Conservation (phyloP, 1,140 invertebrate species). For the Panagrolaimus sp. region DNA sequence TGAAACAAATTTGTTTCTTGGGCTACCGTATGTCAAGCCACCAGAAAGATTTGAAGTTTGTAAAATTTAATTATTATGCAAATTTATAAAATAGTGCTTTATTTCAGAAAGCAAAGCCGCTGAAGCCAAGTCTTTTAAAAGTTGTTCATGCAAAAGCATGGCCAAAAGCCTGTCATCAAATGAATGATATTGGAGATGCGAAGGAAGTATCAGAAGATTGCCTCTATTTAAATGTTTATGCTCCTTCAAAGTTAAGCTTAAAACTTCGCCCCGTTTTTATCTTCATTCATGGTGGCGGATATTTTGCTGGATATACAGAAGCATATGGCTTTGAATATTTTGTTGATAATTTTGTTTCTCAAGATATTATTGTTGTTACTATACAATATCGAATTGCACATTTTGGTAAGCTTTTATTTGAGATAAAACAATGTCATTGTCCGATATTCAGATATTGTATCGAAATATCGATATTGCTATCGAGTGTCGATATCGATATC, state of each 20-base stretch:
- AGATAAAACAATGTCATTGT: too few relatives aligned
- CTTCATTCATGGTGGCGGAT: slow-evolving; percentile 92
- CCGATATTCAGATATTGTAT: too few relatives aligned
- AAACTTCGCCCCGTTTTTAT: slow-evolving; percentile 73
- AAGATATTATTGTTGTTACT: slow-evolving; percentile 70
- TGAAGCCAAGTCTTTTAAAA: slow-evolving; percentile 35
- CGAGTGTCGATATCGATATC: too few relatives aligned
- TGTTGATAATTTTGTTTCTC: slow-evolving; percentile 52
- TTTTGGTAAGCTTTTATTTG: too few relatives aligned
- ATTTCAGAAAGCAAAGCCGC: slow-evolving; percentile 41
- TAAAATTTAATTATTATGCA: slow-evolving; percentile 33
- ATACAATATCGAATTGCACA: slow-evolving; percentile 69
- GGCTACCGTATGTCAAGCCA: slow-evolving; percentile 45
- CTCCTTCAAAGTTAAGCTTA: slow-evolving; percentile 64
- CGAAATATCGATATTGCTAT: too few relatives aligned
- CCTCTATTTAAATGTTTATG: slow-evolving; percentile 82
- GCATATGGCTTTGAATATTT: too few relatives aligned
- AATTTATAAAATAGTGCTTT: slow-evolving; percentile 14
- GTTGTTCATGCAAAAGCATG: slow-evolving; percentile 21
- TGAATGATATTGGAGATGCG: slow-evolving; percentile 28
- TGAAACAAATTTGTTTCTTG: slow-evolving; percentile 34
- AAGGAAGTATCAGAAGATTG: slow-evolving; percentile 75
- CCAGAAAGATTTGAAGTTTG: slow-evolving; percentile 31
- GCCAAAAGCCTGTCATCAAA: slow-evolving; percentile 32
- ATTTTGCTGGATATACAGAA: slow-evolving; percentile 66